Evolutionary conservation across 1,140 invertebrate genomes (phyloP).

Genomic region (Agraylea sexmaculata): DNA sequence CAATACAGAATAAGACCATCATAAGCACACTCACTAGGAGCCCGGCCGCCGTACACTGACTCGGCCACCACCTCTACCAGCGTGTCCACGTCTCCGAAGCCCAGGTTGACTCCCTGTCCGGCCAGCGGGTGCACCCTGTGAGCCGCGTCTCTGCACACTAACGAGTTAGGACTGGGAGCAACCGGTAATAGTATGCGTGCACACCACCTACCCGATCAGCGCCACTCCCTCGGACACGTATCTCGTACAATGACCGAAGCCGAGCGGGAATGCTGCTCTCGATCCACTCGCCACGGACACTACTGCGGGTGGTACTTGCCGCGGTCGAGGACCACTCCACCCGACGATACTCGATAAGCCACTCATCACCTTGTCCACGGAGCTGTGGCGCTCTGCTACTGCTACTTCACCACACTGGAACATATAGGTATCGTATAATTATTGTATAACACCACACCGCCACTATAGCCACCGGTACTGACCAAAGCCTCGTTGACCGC

Average conservation of each 20-base stretch:
- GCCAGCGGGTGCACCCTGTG: constrained; percentile 94
- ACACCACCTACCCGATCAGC: constrained; percentile 59
- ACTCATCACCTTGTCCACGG: constrained; percentile 44
- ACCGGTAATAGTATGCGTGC: constrained; percentile 1
- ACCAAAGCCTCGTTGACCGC: constrained; percentile 78
- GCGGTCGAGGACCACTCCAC: constrained; percentile 27
- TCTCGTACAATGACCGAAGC: constrained; percentile 75
- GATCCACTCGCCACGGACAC: constrained; percentile 47
- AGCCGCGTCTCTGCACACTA: constrained; percentile 74
- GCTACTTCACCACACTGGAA: constrained; percentile 38
- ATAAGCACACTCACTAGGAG: constrained; percentile 46
- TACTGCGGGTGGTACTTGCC: constrained; percentile 72
- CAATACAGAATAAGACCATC: neutral
- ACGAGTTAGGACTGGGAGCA: constrained; percentile 9
- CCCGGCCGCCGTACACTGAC: constrained; percentile 58
- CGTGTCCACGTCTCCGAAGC: constrained; percentile 81
- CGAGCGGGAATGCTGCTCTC: constrained; percentile 83
- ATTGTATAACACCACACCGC: neutral
- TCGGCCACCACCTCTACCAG: constrained; percentile 59
- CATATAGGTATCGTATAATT: too few relatives aligned
- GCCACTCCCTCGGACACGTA: constrained; percentile 68
- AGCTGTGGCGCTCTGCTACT: constrained; percentile 49
- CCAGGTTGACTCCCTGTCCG: constrained; percentile 94
- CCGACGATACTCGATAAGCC: constrained; percentile 41
- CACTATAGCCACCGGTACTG: constrained; percentile 23